Evolutionary conservation across 2,888 invertebrate species (phyloP).

Genomic region (Ophion ventricosus): DNA sequence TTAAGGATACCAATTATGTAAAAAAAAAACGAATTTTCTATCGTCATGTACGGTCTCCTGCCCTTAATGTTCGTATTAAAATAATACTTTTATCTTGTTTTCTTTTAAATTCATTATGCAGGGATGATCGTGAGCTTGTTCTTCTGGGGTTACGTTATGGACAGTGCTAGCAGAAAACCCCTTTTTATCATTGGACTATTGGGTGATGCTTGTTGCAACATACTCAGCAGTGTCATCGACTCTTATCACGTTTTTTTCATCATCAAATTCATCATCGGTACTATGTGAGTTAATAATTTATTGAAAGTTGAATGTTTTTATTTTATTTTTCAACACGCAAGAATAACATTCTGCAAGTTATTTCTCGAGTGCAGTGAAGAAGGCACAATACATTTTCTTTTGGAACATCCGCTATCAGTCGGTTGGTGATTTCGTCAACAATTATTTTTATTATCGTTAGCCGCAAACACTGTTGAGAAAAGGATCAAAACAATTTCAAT

Average conservation of each 20-base stretch:
- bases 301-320: not conserved
- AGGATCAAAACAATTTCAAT: not conserved
- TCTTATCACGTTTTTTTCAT: slow-evolving; percentile 87
- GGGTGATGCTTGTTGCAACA: slow-evolving; percentile 86
- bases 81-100: slow-evolving; percentile 4
- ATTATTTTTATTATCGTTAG: too few relatives aligned
- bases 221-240: slow-evolving; percentile 87
- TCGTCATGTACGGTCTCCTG: too few relatives aligned
- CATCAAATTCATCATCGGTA: slow-evolving; percentile 90
- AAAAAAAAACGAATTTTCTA: too few relatives aligned
- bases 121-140: slow-evolving; percentile 91
- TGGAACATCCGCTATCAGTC: not conserved
- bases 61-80: too few relatives aligned
- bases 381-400: too few relatives aligned
- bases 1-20: too few relatives aligned
- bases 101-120: slow-evolving; percentile 80
- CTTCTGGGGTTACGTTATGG: slow-evolving; percentile 91
- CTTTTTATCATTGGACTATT: slow-evolving; percentile 88
- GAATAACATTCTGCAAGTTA: too few relatives aligned
- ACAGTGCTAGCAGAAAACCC: slow-evolving; percentile 88
- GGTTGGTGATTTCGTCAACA: too few relatives aligned
- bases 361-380: not conserved
- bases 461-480: too few relatives aligned
- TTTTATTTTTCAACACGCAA: not conserved
- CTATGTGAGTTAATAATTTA: slow-evolving; percentile 87